Evolutionary conservation across 2,797 vertebrate genomes (phyloP).

Genomic region (Alca torda): DNA sequence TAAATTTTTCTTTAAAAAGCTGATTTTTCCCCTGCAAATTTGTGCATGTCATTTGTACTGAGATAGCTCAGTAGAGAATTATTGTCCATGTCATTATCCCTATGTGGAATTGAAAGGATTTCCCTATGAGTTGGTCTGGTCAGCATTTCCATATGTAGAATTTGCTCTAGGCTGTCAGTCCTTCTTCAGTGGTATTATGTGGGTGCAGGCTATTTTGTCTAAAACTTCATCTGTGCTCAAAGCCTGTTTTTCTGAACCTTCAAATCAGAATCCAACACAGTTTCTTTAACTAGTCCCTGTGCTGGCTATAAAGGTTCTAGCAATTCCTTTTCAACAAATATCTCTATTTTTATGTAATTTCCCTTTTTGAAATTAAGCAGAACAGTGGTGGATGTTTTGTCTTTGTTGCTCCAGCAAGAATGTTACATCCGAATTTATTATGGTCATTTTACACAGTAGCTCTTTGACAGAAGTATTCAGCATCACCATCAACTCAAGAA

Average conservation of each 20-base stretch:
- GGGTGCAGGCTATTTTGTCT: neutral
- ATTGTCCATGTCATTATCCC: neutral
- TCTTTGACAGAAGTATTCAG: neutral
- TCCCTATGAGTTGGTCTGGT: neutral
- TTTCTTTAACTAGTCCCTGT: neutral
- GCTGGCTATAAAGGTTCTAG: neutral
- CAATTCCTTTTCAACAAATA: neutral
- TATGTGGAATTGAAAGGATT: neutral
- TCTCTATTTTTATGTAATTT: neutral
- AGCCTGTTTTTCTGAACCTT: neutral
- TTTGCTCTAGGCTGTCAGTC: neutral
- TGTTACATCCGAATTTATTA: neutral
- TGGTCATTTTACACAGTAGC: neutral
- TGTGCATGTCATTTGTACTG: neutral
- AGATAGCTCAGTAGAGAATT: neutral
- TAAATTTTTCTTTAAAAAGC: neutral
- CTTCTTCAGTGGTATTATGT: neutral
- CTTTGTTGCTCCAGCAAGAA: neutral
- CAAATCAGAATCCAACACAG: neutral
- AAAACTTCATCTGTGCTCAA: neutral
- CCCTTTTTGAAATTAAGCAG: neutral
- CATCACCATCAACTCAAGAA: neutral
- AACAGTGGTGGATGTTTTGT: neutral
- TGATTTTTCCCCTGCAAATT: neutral
- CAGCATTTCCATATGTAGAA: rapidly evolving